Base-by-base conservation (phyloP, 1,140 invertebrate genomes). In the Chrysoperla carnea region DNA sequence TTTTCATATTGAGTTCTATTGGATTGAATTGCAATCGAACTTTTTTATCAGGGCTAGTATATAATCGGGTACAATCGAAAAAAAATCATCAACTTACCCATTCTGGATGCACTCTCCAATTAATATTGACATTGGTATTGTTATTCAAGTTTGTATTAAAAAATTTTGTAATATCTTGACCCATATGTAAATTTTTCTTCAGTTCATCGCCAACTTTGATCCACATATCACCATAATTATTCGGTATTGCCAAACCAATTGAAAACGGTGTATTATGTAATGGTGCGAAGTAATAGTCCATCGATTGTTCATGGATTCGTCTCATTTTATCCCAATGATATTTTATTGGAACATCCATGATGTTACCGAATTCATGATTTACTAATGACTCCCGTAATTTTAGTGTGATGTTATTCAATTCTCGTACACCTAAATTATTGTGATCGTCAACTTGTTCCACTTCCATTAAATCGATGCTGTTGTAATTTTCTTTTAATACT, bases 391-490 rank as follows among this genome's bases (percentile, higher is more conserved):
- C 60, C 33, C 89, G 65, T 29, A 93, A 68, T 51, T 77, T 46
- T 29, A 60, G 44, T 31, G 70, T 39, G n/a, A 40, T 48, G n/a
- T 51, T 45, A 29, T 60, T 56, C 6, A 61, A 52, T 59, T 44
- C 61, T 72, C 1, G 68, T 52, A 48, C 69, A 54, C 4, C 67
- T 39, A 53, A 69, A 29, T 58, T 69, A 48, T 62, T 66, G 2
- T 76, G 73, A 49, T 81, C 76, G 49, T 86, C 77, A 6, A 84
- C 67, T 46, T 93, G 76, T 62, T 97, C 93, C 11, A 97, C 81
- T 67, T 97, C 91, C 0, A 82, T 81, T n/a, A 97, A 70, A 64
- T 96, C 93, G 15, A 97, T 78, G 54, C 88, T 95, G 61, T 95
- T 93, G 60, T 90, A 96, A 57, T 93, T 93, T n/a, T 80, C 72